Evolutionary conservation across 2,113 vertebrate genomes (phyloP).

Genomic region (Platichthys flesus): DNA sequence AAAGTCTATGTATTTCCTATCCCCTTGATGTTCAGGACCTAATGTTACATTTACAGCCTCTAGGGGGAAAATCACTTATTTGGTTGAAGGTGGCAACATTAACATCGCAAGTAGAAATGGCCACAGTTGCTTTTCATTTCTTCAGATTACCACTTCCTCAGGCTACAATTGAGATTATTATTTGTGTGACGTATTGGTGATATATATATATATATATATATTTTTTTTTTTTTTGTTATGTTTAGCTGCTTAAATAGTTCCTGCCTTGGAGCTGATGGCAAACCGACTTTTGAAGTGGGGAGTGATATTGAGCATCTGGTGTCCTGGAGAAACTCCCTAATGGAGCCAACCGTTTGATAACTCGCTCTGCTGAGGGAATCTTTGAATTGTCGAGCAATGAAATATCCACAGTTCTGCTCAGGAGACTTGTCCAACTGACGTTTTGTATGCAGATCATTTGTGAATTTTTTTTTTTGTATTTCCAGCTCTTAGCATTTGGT

Average conservation of each 20-base stretch:
- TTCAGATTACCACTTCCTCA: slow-evolving; percentile 2
- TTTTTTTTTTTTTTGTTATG: slow-evolving; percentile 7
- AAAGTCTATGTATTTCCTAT: slow-evolving; percentile 9
- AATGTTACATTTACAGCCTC: slow-evolving; percentile 19
- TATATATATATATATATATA: slow-evolving; percentile 10
- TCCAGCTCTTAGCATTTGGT: slow-evolving; percentile 14
- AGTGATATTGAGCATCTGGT: slow-evolving; percentile 42
- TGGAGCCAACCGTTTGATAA: slow-evolving; percentile 29
- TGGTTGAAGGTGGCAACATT: slow-evolving; percentile 12
- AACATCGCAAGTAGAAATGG: slow-evolving; percentile 27
- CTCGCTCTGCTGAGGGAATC: slow-evolving; percentile 15
- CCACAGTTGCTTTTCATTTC: slow-evolving; percentile 33
- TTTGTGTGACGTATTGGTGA: slow-evolving; percentile 14
- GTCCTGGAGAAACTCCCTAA: slow-evolving; percentile 38
- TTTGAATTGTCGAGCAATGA: slow-evolving; percentile 7
- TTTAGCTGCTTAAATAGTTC: slow-evolving; percentile 21
- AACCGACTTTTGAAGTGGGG: slow-evolving; percentile 43
- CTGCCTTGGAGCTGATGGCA: slow-evolving; percentile 35
- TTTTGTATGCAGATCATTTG: too few relatives aligned
- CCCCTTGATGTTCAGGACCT: slow-evolving; percentile 16
- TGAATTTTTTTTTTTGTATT: slow-evolving; percentile 21
- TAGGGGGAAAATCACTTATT: not conserved
- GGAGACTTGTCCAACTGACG: not conserved
- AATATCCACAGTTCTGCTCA: slow-evolving; percentile 1
- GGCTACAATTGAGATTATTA: slow-evolving; percentile 8